Percentiles rank a stretch among this genome's conserved stretches.
phyloP scores from a whole-genome alignment of 2,888 invertebrate species.

The Acleris laterana region DNA sequence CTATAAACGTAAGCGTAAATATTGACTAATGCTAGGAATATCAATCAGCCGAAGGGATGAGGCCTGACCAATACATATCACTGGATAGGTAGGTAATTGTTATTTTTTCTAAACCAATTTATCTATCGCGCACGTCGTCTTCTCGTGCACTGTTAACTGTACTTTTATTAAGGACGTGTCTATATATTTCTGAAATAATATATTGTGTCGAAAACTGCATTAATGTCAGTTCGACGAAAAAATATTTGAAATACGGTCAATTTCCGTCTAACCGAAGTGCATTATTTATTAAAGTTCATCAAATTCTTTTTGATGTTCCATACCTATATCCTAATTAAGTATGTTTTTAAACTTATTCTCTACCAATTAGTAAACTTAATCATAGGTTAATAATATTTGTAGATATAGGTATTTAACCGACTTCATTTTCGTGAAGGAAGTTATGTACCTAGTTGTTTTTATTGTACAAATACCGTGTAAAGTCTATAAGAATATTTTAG shows the following conservation, averaged over 20 bases:
- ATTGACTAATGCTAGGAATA: neutral
- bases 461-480: constrained; percentile 1
- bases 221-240: constrained; percentile 23
- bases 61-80: constrained; percentile 21
- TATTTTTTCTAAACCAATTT: constrained; percentile 32
- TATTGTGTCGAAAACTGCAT: neutral
- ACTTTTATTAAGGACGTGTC: neutral
- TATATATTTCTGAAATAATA: constrained; percentile 2
- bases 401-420: no score
- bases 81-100: neutral
- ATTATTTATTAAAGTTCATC: constrained; percentile 29
- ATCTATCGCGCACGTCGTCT: neutral
- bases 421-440: neutral
- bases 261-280: constrained; percentile 26
- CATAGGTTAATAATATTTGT: no score
- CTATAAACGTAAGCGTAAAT: neutral
- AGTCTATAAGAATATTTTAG: neutral
- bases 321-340: constrained; percentile 11
- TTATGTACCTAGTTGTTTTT: neutral
- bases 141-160: neutral
- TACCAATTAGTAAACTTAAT: constrained; percentile 1
- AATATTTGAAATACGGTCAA: neutral
- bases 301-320: constrained; percentile 19
- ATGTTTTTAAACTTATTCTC: constrained; percentile 1
- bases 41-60: constrained; percentile 3